phyloP scores from a whole-genome alignment of 92 coral and sea anemone genomes.

The Parazoanthus darwini region DNA sequence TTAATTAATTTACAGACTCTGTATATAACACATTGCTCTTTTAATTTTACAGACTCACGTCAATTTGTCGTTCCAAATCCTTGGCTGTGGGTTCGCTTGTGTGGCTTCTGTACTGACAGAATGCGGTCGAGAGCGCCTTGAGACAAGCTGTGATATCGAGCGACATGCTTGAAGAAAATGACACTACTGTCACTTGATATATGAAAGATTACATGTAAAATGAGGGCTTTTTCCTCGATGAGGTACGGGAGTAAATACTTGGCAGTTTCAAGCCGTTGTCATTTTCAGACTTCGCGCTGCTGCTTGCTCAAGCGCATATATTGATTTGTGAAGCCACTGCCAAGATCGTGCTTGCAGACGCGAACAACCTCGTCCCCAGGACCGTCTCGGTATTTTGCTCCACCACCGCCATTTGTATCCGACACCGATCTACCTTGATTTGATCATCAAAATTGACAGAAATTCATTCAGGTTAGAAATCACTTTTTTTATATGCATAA shows the following conservation, averaged over 20 bases:
- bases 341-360: neutral
- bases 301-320: constrained; percentile 38
- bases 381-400: no score
- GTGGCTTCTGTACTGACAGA: constrained; percentile 89
- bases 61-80: constrained; percentile 94
- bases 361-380: no score
- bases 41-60: constrained; percentile 59
- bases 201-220: neutral
- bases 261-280: neutral
- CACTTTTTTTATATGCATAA: no score
- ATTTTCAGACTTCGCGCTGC: constrained; percentile 63
- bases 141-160: constrained; percentile 93
- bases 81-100: constrained; percentile 80
- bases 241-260: neutral
- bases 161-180: constrained; percentile 64
- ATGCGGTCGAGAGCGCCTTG: constrained; percentile 91
- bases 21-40: no score
- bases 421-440: no score
- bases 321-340: constrained; percentile 31
- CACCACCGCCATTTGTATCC: no score
- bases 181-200: neutral
- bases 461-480: no score
- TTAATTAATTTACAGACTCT: neutral
- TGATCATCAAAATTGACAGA: no score
- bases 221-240: no score